These are phyloP conservation scores for Zaprionus inermis DNA, from an alignment of 1,140 invertebrate genomes.

Conservation along the genomic window DNA sequence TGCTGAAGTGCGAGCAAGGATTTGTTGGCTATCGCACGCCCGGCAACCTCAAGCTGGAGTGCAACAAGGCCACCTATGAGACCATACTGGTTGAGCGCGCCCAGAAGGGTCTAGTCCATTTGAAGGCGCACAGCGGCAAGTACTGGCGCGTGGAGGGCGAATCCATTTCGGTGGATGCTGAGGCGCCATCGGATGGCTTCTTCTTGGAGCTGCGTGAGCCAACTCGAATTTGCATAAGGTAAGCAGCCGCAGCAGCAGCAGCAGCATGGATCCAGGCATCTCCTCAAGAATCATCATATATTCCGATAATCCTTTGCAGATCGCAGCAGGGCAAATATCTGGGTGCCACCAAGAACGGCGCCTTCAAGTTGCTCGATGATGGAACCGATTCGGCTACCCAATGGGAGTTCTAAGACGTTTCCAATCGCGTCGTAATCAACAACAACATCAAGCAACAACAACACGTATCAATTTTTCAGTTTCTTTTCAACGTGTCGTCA, in stretches of 20 bases:
- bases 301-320: conserved; percentile 41
- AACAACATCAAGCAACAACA: conserved; percentile 26
- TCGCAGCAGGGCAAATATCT: conserved; percentile 90
- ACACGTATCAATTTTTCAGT: conserved; percentile 48
- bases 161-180: conserved; percentile 93
- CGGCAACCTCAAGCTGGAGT: conserved; percentile 93
- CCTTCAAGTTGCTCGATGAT: conserved; percentile 92
- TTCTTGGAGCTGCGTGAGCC: conserved; percentile 96
- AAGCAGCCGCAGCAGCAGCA: not conserved
- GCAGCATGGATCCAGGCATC: too few relatives aligned
- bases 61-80: conserved; percentile 97
- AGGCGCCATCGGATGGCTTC: conserved; percentile 93
- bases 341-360: conserved; percentile 96
- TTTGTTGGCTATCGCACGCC: conserved; percentile 96
- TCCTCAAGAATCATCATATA: not conserved
- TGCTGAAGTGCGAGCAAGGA: conserved; percentile 97
- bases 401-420: conserved; percentile 94
- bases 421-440: conserved; percentile 1
- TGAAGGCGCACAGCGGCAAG: conserved; percentile 97
- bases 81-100: conserved; percentile 95
- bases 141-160: conserved; percentile 96
- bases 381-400: conserved; percentile 93
- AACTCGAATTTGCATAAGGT: conserved; percentile 94
- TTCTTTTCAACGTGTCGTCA: conserved; percentile 39
- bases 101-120: conserved; percentile 94